phyloP scores from a whole-genome alignment of 2,113 vertebrate genomes.

The Callorhinus ursinus region DNA sequence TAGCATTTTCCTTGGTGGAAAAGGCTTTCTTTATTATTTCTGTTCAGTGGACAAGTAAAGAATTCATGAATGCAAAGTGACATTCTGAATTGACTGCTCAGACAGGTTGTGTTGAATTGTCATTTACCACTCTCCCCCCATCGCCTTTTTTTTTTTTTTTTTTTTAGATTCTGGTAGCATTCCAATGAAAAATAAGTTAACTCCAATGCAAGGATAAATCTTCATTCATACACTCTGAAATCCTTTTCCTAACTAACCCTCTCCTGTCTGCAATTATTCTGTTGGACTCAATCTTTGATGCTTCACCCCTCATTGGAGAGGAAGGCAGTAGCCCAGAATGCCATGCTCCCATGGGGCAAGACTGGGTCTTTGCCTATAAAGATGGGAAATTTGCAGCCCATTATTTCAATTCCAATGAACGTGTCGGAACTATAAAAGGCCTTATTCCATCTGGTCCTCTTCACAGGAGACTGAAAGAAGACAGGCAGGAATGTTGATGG shows the following conservation, averaged over 20 bases:
- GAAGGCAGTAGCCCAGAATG: not conserved
- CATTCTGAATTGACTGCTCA: constrained; percentile 29
- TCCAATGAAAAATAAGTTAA: not conserved
- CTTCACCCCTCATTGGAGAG: not conserved
- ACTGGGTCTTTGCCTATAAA: not conserved
- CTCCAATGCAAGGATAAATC: not conserved
- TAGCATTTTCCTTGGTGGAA: constrained; percentile 53
- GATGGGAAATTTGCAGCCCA: not conserved
- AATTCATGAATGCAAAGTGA: constrained; percentile 47
- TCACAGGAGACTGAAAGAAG: constrained; percentile 26
- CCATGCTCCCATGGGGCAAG: not conserved
- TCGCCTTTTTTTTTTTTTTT: not conserved
- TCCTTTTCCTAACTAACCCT: not conserved
- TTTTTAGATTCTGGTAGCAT: not conserved
- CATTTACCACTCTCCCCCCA: not conserved
- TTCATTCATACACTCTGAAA: not conserved
- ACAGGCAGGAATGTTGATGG: not conserved
- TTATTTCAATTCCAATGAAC: constrained; percentile 29
- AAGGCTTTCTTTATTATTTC: constrained; percentile 52
- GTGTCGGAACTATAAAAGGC: not conserved
- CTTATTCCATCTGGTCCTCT: constrained; percentile 20
- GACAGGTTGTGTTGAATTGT: not conserved
- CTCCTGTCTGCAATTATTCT: not conserved
- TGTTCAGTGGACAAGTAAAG: constrained; percentile 61
- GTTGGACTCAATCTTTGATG: not conserved